Evolutionary conservation across 2,113 vertebrate species (phyloP).

Genomic region (Prinia subflava): DNA sequence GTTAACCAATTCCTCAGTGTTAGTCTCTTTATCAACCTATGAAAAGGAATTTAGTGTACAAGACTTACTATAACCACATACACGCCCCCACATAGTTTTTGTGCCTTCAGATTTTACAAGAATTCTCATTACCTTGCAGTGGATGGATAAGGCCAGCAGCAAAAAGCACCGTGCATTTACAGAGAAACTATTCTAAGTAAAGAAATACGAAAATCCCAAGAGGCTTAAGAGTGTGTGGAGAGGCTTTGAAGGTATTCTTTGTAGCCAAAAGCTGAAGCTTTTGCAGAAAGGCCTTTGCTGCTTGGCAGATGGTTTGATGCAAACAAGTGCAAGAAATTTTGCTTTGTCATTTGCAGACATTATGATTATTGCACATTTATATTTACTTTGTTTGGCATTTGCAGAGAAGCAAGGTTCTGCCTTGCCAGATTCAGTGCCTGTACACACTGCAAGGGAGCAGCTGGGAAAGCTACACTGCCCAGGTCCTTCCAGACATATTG

Average conservation of each 20-base stretch:
- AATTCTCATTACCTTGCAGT: not conserved
- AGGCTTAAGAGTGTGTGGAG: not conserved
- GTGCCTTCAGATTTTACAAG: not conserved
- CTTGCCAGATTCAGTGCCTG: not conserved
- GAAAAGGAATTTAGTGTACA: not conserved
- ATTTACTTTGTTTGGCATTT: not conserved
- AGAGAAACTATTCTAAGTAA: not conserved
- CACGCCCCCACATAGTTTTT: not conserved
- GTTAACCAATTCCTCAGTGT: slow-evolving; percentile 64
- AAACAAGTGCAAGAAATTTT: not conserved
- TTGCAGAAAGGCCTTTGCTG: not conserved
- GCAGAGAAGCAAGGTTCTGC: not conserved
- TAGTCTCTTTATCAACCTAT: slow-evolving; percentile 86
- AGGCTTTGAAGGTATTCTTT: not conserved
- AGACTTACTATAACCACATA: not conserved
- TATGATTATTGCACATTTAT: not conserved
- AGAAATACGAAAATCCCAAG: not conserved
- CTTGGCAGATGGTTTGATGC: not conserved
- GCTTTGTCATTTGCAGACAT: not conserved
- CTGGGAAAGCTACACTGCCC: not conserved
- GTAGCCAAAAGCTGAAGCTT: not conserved
- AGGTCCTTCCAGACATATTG: not conserved
- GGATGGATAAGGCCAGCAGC: not conserved
- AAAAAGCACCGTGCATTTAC: not conserved
- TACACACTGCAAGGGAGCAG: not conserved